A percentile compares a stretch with the other conserved stretches of the same genome.
These are phyloP conservation scores for Rhea americana DNA, from an alignment of 2,113 vertebrate genomes.

Conservation along the genomic window DNA sequence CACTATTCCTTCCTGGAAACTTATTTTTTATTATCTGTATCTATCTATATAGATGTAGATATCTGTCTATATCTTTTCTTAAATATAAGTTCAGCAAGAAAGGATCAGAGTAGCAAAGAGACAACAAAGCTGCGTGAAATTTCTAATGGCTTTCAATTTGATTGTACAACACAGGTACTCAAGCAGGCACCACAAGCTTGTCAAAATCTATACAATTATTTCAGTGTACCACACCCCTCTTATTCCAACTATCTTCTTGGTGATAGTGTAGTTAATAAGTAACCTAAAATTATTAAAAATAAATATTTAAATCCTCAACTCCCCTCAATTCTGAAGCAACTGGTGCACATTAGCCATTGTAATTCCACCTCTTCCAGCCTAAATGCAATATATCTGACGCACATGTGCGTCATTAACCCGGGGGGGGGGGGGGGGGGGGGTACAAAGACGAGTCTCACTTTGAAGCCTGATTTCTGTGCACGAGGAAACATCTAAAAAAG, in stretches of 20 bases:
- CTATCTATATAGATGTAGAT: no score
- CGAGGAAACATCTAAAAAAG: slow-evolving; percentile 5
- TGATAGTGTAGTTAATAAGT: slow-evolving; percentile 39
- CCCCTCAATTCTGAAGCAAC: not conserved
- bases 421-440: not conserved
- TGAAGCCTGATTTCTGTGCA: not conserved
- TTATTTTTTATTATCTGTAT: not conserved
- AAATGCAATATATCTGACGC: not conserved
- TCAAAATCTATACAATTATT: slow-evolving; percentile 26
- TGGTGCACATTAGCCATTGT: not conserved
- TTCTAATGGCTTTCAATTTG: slow-evolving; percentile 15
- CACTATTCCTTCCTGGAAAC: not conserved
- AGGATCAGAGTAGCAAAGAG: not conserved
- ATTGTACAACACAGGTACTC: not conserved
- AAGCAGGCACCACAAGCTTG: not conserved
- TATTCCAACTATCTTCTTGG: not conserved
- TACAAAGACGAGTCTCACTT: not conserved
- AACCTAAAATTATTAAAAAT: not conserved
- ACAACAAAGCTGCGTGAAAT: slow-evolving; percentile 8
- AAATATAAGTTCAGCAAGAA: not conserved
- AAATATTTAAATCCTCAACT: slow-evolving; percentile 11
- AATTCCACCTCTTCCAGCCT: slow-evolving; percentile 29
- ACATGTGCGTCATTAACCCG: not conserved
- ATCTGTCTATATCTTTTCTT: not conserved
- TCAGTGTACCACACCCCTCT: slow-evolving; percentile 39